Base-by-base conservation (phyloP, 1,140 invertebrate species). In the Geopemphigus sp. region DNA sequence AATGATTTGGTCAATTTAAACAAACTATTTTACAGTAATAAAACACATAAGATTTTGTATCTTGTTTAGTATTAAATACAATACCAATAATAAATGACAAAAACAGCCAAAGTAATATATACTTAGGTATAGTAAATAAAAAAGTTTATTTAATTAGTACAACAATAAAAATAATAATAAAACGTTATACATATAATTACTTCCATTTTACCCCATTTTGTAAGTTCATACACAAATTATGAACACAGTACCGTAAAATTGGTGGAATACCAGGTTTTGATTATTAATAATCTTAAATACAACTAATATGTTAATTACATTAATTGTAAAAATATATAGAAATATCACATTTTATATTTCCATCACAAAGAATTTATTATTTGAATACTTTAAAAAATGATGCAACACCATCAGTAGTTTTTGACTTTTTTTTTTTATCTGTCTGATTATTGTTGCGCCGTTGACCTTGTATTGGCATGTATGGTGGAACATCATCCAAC, bases 391-490 rank as follows among this genome's bases (percentile, higher is more conserved):
- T 78, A 14, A 78, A 78, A 78, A 78, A 78, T 19, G 74, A 78
- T 61, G 74, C 12, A 78, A 78, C 74, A 45, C 80, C 54, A 80
- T 82, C 81, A 59, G 80, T 29, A 32, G 80, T 29, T 53, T 78
- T 80, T 39, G 81, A 81, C 45, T 88, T 88, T 73, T 88, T 88
- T 73, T 85, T 73, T 39, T 81, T 81, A 26, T 81, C 74, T 45
- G 63, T 53, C n/a, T 86, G 86, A 10, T 86, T 83, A 12, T 85
- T 83, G 14, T 85, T 91, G 83, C 92, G 86, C 80, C 91, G 86
- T 83, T 92, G 92, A 63, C 92, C 92, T 85, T 92, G 92, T 83
- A 93, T 92, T 64, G 92, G 92, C 91, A 93, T 92, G 82, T 93
- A 93, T 81, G 91, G 91, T 6, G 91, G 90, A 76, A 87, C 87